These are phyloP conservation scores for Acanthacorydalis orientalis DNA, from an alignment of 2,888 invertebrate genomes.

Conservation along the genomic window DNA sequence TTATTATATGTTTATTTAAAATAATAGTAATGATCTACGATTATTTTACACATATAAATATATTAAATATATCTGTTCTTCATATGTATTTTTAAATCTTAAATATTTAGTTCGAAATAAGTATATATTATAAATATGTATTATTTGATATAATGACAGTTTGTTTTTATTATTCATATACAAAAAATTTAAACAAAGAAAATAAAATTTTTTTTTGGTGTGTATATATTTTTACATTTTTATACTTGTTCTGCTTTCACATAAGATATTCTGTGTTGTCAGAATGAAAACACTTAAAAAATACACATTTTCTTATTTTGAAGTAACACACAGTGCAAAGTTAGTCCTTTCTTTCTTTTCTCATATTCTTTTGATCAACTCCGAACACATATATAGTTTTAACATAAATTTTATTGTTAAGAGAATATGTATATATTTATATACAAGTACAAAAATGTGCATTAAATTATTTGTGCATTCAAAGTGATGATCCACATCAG, in stretches of 20 bases:
- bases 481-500: too few species aligned
- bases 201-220: background rate
- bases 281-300: background rate
- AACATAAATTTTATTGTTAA: too few species aligned
- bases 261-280: too few species aligned
- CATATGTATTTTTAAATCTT: background rate
- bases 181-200: background rate
- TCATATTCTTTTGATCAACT: background rate
- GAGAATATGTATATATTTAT: too few species aligned
- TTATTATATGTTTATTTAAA: background rate
- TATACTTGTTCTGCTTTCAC: background rate
- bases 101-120: background rate
- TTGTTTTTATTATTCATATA: background rate
- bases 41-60: background rate
- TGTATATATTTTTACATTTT: background rate
- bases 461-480: too few species aligned
- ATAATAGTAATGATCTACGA: background rate
- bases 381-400: background rate
- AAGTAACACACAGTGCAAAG: background rate
- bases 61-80: background rate
- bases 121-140: background rate
- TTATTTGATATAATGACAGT: background rate
- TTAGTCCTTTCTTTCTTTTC: background rate
- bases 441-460: too few species aligned
- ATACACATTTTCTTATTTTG: background rate